Conservation (phyloP, 2,888 invertebrate species). For the Lissocephala sabroskyi region DNA sequence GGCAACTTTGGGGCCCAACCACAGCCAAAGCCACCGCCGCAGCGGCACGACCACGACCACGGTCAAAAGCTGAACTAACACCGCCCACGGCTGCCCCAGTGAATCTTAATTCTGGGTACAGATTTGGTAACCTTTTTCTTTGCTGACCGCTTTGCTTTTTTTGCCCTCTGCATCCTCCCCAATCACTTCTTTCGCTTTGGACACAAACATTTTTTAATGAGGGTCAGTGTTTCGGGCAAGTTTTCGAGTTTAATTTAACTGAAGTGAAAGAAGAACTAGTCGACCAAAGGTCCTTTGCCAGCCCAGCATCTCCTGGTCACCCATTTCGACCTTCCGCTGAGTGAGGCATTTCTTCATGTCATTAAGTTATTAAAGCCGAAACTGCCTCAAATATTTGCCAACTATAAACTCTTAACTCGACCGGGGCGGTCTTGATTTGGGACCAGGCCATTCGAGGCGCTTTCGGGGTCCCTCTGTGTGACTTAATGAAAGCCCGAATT, state of each 20-base stretch:
- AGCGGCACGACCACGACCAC: too few species aligned
- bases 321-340: conserved; percentile 6
- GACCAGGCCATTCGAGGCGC: too few species aligned
- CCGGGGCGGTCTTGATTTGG: not conserved
- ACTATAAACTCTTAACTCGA: conserved; percentile 45
- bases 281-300: conserved; percentile 5
- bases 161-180: too few species aligned
- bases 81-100: not conserved
- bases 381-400: conserved; percentile 48
- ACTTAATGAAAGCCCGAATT: conserved; percentile 59
- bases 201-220: conserved; percentile 38
- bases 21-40: not conserved
- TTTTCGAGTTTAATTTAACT: conserved; percentile 51
- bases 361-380: conserved; percentile 59
- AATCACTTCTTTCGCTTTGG: not conserved
- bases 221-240: conserved; percentile 39
- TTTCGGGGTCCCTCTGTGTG: too few species aligned
- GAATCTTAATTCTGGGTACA: conserved; percentile 4
- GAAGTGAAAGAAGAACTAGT: not conserved
- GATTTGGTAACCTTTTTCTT: conserved; percentile 40
- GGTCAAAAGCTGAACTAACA: not conserved
- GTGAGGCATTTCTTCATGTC: conserved; percentile 37
- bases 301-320: too few species aligned
- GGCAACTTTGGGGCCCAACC: conserved; percentile 20
- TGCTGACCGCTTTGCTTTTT: conserved; percentile 14